These are phyloP conservation scores for Spea bombifrons DNA, from an alignment of 2,113 vertebrate genomes.

Conservation along the genomic window DNA sequence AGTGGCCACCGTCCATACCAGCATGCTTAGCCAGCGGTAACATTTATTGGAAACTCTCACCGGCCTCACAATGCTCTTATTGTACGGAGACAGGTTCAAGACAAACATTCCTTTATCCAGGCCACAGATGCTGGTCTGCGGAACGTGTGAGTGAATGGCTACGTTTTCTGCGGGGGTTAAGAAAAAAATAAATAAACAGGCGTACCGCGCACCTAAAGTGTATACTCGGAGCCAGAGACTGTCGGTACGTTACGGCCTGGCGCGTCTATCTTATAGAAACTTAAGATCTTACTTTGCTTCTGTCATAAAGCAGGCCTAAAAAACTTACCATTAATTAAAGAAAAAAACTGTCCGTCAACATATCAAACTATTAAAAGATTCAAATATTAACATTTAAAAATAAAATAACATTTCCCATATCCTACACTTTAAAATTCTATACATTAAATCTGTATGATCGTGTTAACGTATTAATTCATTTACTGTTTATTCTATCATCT, in stretches of 20 bases:
- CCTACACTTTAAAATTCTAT: too few relatives aligned
- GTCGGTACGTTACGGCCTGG: not conserved
- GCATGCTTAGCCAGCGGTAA: not conserved
- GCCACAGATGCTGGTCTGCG: not conserved
- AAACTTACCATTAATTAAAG: too few relatives aligned
- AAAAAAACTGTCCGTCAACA: too few relatives aligned
- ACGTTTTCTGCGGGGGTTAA: not conserved
- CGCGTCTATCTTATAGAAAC: too few relatives aligned
- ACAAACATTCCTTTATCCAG: constrained; percentile 3
- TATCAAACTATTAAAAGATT: too few relatives aligned
- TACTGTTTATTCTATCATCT: too few relatives aligned
- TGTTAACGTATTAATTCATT: too few relatives aligned
- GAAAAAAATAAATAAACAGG: not conserved
- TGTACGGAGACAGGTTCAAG: constrained; percentile 6
- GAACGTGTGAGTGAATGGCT: not conserved
- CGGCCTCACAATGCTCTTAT: not conserved
- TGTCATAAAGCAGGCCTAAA: too few relatives aligned
- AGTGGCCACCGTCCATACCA: not conserved
- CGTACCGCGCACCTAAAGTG: not conserved
- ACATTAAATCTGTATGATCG: too few relatives aligned
- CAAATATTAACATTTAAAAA: too few relatives aligned
- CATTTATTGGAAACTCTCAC: not conserved
- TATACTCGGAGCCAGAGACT: not conserved
- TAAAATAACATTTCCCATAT: too few relatives aligned
- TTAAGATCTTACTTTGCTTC: too few relatives aligned